phyloP scores from a whole-genome alignment of 2,888 invertebrate species.

The Ichneumon xanthorius region DNA sequence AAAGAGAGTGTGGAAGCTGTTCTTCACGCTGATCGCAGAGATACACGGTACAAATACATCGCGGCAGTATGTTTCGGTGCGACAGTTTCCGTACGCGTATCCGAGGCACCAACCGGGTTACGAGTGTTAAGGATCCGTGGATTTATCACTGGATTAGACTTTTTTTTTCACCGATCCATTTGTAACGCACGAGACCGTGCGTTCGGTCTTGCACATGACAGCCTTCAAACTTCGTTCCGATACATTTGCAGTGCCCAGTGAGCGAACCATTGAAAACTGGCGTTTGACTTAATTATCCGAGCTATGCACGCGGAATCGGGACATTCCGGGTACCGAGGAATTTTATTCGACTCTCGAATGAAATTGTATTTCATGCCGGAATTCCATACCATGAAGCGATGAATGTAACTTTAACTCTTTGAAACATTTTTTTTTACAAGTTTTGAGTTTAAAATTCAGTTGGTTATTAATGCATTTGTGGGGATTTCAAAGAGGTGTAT shows the following conservation, averaged over 20 bases:
- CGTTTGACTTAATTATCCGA: background rate
- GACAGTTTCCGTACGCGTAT: background rate
- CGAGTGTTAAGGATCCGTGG: slow-evolving; percentile 40
- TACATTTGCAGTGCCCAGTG: background rate
- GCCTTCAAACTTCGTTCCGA: background rate
- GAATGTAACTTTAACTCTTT: background rate
- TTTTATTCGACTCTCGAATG: too few species aligned
- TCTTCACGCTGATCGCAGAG: slow-evolving; percentile 53
- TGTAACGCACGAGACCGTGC: background rate
- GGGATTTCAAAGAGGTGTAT: too few species aligned
- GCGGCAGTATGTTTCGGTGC: background rate
- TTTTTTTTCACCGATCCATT: slow-evolving; percentile 15
- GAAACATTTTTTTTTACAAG: slow-evolving; percentile 26
- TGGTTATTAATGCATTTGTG: too few species aligned
- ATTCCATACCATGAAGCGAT: too few species aligned
- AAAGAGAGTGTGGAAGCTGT: slow-evolving; percentile 62
- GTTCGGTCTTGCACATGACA: background rate
- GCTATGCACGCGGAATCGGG: too few species aligned
- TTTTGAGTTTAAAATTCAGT: too few species aligned
- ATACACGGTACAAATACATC: slow-evolving; percentile 30
- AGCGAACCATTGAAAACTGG: background rate
- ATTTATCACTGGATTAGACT: slow-evolving; percentile 49
- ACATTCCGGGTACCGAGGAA: too few species aligned
- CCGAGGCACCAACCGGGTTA: slow-evolving; percentile 13
- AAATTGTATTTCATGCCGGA: too few species aligned